A percentile compares a stretch with the other conserved stretches of the same genome.
phyloP scores from a whole-genome alignment of 2,888 invertebrate species.

The Hemistola chrysoprasaria region DNA sequence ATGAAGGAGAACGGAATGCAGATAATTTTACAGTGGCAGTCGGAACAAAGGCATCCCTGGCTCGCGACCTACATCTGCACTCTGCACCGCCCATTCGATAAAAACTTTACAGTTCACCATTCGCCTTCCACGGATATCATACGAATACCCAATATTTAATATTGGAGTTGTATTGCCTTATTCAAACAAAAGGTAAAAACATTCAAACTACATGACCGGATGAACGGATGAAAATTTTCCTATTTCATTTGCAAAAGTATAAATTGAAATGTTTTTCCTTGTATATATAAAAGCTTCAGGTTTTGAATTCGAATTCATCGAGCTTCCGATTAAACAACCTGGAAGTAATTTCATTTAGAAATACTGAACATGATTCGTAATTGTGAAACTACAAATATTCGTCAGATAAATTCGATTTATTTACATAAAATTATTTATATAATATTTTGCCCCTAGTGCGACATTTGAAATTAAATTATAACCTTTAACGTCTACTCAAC shows the following conservation, averaged over 20 bases:
- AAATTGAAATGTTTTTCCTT: conserved; percentile 29
- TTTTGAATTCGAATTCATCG: conserved; percentile 20
- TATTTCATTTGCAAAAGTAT: conserved; percentile 25
- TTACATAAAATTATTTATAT: neutral
- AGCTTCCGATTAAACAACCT: conserved; percentile 13
- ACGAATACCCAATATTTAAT: conserved; percentile 28
- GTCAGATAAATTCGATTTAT: no score
- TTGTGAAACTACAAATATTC: no score
- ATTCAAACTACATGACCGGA: conserved; percentile 13
- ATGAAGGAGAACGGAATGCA: conserved; percentile 63
- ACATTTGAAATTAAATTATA: no score
- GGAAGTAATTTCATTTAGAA: conserved; percentile 26
- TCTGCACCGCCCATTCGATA: conserved; percentile 43
- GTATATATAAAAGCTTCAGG: conserved; percentile 20
- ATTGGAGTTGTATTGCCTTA: conserved; percentile 10
- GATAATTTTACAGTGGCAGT: conserved; percentile 61
- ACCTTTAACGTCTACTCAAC: no score
- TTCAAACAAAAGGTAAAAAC: conserved; percentile 11
- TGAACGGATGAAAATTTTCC: conserved; percentile 13
- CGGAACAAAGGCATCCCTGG: conserved; percentile 59
- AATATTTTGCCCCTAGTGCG: neutral
- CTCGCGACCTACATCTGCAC: conserved; percentile 55
- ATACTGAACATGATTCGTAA: no score
- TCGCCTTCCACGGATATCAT: conserved; percentile 20
- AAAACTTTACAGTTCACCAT: conserved; percentile 39